Conservation (phyloP, 1,140 invertebrate genomes). For the Spodoptera litura region DNA sequence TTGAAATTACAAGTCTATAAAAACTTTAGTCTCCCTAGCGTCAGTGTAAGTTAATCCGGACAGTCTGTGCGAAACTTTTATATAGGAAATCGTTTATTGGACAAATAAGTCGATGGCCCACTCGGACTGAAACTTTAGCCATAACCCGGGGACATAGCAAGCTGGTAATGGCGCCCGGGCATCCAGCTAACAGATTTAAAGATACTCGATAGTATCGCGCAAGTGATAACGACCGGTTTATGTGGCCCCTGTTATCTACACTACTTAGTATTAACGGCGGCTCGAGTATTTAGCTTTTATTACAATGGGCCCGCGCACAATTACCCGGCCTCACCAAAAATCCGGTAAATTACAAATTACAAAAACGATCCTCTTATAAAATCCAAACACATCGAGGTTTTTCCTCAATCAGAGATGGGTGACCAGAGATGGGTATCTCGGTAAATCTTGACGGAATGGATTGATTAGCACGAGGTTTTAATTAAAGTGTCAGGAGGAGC, state of each 20-base stretch:
- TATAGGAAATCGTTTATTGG: conserved; percentile 6
- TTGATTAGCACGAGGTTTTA: conserved; percentile 22
- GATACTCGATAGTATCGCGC: neutral
- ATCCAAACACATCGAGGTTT: conserved; percentile 6
- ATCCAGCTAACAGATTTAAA: conserved; percentile 7
- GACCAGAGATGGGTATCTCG: conserved; percentile 3
- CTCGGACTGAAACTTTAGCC: neutral
- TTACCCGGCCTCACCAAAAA: too few relatives aligned
- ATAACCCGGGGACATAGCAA: conserved; percentile 8
- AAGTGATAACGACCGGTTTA: conserved; percentile 1
- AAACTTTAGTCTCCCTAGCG: neutral
- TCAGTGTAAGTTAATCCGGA: too few relatives aligned
- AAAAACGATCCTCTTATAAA: neutral
- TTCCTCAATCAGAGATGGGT: conserved; percentile 19
- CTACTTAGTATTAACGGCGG: too few relatives aligned
- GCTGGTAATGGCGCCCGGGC: neutral
- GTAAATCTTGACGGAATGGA: neutral
- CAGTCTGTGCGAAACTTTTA: conserved; percentile 2
- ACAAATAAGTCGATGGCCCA: conserved; percentile 19
- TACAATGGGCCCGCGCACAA: too few relatives aligned
- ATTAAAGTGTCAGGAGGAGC: conserved; percentile 25
- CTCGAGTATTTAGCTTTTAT: too few relatives aligned
- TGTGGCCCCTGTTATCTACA: neutral
- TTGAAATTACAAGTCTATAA: too few relatives aligned
- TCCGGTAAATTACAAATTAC: too few relatives aligned